Evolutionary conservation across 2,888 invertebrate species (phyloP), one percentile per base, ranked within the genome.

Genomic region (Dynastes tityus): DNA sequence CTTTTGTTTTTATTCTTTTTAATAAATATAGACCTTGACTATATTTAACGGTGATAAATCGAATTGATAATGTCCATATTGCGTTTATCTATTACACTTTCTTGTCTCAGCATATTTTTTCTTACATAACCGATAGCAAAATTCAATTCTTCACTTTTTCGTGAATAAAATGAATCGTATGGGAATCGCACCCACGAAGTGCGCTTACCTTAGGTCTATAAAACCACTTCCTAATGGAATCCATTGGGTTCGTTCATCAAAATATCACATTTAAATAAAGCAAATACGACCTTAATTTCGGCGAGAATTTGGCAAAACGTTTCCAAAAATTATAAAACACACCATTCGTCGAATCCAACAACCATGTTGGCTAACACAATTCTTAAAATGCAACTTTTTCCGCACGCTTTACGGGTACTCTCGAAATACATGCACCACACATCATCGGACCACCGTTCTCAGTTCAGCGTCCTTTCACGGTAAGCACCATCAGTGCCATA

Each of bases 151-250:
- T 1, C 61, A 29, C 61, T 29, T 61, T 27, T 61, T 61, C 27
- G 29, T 22, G 29, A 27, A 61, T 61, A 61, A 27, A 61, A 61
- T 9, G 22, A 9, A 5, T 27, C 8, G 61, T 27, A 29, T 61
- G 61, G 61, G 22, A 9, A 22, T 53, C 55, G 55, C 55, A 58
- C 63, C 29, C 63, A 63, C 32, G 32, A 63, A 32, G 27, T 32
- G 11, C n/a, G 32, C 78, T 78, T 81, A 84, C 84, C 83, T 84
- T 84, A 58, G 84, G 84, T 78, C 83, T 84, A 78, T 83, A 84
- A 80, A 84, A 84, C 84, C 84, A 84, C 77, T 83, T 83, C 80
- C 84, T 81, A 63, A 84, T 76, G 64, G 84, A 83, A 77, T 84
- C 84, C 84, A 84, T 82, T 13, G 22, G 37, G 61, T 78, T 22